Base-by-base conservation (phyloP, 2,797 vertebrate species). In the Betta splendens region DNA sequence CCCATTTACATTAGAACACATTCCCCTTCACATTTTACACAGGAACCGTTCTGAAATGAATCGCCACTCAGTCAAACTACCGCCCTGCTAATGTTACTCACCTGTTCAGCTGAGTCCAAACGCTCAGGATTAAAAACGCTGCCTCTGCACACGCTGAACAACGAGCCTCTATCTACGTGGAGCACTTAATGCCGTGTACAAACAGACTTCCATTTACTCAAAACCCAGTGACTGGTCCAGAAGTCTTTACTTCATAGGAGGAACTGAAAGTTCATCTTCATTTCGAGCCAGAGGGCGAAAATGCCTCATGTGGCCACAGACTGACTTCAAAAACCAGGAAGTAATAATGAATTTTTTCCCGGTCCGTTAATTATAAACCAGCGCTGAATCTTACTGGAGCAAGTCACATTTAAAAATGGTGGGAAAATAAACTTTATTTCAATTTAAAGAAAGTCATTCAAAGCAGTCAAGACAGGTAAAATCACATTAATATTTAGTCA, bases 241-340 rank as follows among this genome's bases (percentile, higher is more conserved):
- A 23, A 15, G 32, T 5, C 18, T 28, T 58, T 22, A 20, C 6
- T 22, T 21, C 3, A 12, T 0, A 68, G 23, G 69, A 84, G 86
- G 81, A 86, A 88, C 71, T 43, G 65, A 72, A 89, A 90, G 90
- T 90, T 89, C 84, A 76, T 49, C 83, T 40, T 77, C 29, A 68
- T 81, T n/a, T 65, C 75, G 63, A 10, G 15, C 36, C 54, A 61
- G 76, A 31, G 54, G 23, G 35, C 26, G 21, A 58, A 45, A 64
- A 37, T 52, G 44, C 39, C 6, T 65, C 58, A 88, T 72, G 83
- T 89, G 87, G 87, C 77, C 58, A 60, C 49, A 62, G 61, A 54
- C 69, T 44, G 57, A 66, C 62, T 66, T 26, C 39, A 52, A 54
- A n/a, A 64, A 85, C 65, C 77, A 85, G 85, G 84, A 88, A 89